These are phyloP conservation scores for Tetramorium bicarinatum DNA, from an alignment of 2,888 invertebrate genomes.

Conservation along the genomic window DNA sequence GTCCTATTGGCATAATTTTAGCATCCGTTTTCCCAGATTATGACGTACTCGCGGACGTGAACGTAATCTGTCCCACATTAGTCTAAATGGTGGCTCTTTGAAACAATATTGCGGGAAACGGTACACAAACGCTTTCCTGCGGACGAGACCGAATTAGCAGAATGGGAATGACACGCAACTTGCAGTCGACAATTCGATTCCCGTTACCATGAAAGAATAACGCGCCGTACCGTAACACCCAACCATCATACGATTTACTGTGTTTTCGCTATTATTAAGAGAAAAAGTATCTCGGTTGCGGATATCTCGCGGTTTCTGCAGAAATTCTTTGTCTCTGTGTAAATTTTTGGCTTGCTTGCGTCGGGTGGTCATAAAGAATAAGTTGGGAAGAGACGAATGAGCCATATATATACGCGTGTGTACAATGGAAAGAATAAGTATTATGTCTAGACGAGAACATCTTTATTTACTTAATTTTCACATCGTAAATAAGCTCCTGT, in stretches of 20 bases:
- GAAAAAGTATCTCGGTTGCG: conserved; percentile 31
- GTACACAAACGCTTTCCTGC: conserved; percentile 46
- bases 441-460: neutral
- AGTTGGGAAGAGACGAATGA: neutral
- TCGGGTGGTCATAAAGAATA: neutral
- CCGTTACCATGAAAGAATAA: conserved; percentile 74
- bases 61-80: conserved; percentile 50
- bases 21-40: conserved; percentile 40
- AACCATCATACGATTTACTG: conserved; percentile 62
- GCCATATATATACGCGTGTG: neutral
- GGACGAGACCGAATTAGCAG: conserved; percentile 68
- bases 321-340: conserved; percentile 56
- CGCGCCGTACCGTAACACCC: conserved; percentile 64
- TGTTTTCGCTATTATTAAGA: conserved; percentile 71
- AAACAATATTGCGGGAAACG: conserved; percentile 40
- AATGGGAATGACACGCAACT: conserved; percentile 74
- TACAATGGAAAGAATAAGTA: conserved; percentile 7
- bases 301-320: conserved; percentile 63
- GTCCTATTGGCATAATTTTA: conserved; percentile 51
- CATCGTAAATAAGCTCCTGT: neutral
- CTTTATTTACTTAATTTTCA: neutral
- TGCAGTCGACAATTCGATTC: conserved; percentile 71
- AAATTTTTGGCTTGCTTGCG: conserved; percentile 25
- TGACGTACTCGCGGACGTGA: conserved; percentile 22
- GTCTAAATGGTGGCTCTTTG: conserved; percentile 41